Percentiles rank a stretch among this genome's conserved stretches.
phyloP scores from a whole-genome alignment of 1,140 invertebrate species.

The Agrypnia vestita region DNA sequence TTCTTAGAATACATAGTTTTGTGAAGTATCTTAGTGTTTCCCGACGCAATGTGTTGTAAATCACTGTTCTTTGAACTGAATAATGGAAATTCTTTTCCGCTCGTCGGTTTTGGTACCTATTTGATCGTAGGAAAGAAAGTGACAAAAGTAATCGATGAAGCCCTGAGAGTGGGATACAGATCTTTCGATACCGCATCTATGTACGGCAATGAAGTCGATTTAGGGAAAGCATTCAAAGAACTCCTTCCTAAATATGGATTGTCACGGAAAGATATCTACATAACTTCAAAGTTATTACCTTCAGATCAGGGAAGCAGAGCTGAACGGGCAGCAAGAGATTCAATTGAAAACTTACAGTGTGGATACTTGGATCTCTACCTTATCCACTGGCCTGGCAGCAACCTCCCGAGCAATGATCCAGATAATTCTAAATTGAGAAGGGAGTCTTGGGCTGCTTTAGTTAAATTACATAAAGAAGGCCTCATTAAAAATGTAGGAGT shows the following conservation, averaged over 20 bases:
- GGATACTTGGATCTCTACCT: slow-evolving; percentile 89
- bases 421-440: slow-evolving; percentile 74
- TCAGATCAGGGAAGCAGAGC: slow-evolving; percentile 78
- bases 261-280: slow-evolving; percentile 73
- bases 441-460: slow-evolving; percentile 81
- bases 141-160: slow-evolving; percentile 61
- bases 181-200: slow-evolving; percentile 73
- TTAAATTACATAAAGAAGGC: slow-evolving; percentile 76
- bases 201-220: slow-evolving; percentile 75
- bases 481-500: slow-evolving; percentile 84
- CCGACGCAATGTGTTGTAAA: slow-evolving; percentile 21
- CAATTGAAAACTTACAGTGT: slow-evolving; percentile 78
- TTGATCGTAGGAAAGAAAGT: slow-evolving; percentile 61
- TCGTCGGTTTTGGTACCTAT: slow-evolving; percentile 63
- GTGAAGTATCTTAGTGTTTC: neutral
- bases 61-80: slow-evolving; percentile 50
- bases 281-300: slow-evolving; percentile 78
- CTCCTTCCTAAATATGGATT: slow-evolving; percentile 66
- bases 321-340: slow-evolving; percentile 75
- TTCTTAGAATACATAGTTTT: neutral
- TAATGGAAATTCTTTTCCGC: slow-evolving; percentile 55
- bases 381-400: slow-evolving; percentile 87
- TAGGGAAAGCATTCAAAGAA: slow-evolving; percentile 71
- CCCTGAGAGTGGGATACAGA: slow-evolving; percentile 62
- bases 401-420: slow-evolving; percentile 68